Base-by-base conservation (phyloP, 2,113 vertebrate genomes). In the Pyrgilauda ruficollis region DNA sequence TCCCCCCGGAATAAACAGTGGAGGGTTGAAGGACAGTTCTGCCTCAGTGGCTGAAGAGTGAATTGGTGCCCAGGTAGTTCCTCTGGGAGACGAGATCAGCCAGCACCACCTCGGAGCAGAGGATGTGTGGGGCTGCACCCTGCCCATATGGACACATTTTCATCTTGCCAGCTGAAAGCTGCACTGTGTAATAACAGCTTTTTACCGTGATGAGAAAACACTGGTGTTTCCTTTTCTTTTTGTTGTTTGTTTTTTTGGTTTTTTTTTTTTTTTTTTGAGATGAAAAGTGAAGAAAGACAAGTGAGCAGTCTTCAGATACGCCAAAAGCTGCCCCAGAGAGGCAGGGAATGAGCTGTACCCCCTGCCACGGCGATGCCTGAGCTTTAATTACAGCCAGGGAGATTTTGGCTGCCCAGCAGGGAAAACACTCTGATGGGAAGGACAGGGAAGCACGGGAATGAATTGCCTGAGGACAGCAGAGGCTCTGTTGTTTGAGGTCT, bases 351-450 rank as follows among this genome's bases (percentile, higher is more conserved):
- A 89, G 39, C 56, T 68, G 47, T 27, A 35, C 27, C 18, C 76
- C 35, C 11, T 52, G 47, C 14, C 63, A 33, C 7, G 47, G 39
- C 64, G 46, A 56, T 55, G 55, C 8, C 19, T 18, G 68, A 67
- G 55, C 30, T 80, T 70, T 97, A 93, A 90, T 92, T 95, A 80
- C 64, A 94, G 55, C 39, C 72, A 66, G 46, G 74, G 58, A 90
- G 90, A 79, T 76, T 87, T 30, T 52, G 53, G 31, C n/a, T 94
- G 72, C 59, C 83, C 79, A 55, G 39, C 35, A 93, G 76, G 64
- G 83, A 93, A 90, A 92, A 70, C 12, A 11, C 50, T 22, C 49
- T 22, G 83, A 77, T 74, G 83, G 76, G 63, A 93, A 92, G 43
- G 64, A 63, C 6, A 18, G 59, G 39, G 47, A 84, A 92, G 68